Conservation (phyloP, 2,888 invertebrate genomes). For the Taenaris catops region DNA sequence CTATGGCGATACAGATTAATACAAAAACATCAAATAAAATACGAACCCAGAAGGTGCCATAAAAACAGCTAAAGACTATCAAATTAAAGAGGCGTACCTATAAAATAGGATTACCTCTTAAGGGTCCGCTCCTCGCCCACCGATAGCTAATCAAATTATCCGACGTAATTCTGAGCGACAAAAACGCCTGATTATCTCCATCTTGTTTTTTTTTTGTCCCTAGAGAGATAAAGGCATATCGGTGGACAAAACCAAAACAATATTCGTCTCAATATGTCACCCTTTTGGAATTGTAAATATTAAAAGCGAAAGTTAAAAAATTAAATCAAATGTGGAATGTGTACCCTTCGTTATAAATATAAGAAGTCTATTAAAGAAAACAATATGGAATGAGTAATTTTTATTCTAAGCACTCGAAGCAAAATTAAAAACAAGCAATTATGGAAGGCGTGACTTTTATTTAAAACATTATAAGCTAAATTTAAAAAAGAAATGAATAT, state of each 20-base stretch:
- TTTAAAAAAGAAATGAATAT: no score
- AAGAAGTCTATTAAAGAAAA: no score
- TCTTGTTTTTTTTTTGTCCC: slow-evolving; percentile 51
- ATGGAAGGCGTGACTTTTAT: no score
- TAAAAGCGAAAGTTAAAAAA: no score
- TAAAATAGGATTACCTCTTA: slow-evolving; percentile 64
- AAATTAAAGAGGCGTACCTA: slow-evolving; percentile 48
- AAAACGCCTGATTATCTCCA: slow-evolving; percentile 67
- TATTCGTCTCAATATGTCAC: not conserved
- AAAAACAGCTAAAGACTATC: slow-evolving; percentile 35
- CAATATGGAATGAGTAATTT: no score
- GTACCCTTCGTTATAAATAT: no score
- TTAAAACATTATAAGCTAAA: no score
- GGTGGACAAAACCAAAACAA: slow-evolving; percentile 42
- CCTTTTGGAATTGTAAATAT: no score
- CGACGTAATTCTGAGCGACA: slow-evolving; percentile 62
- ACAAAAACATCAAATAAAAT: slow-evolving; percentile 21
- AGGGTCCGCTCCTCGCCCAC: slow-evolving; percentile 59
- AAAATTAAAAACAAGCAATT: no score
- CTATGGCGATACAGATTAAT: slow-evolving; percentile 12
- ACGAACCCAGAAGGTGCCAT: slow-evolving; percentile 28
- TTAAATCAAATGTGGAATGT: no score
- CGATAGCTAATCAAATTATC: slow-evolving; percentile 73
- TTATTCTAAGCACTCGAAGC: no score
- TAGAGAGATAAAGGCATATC: slow-evolving; percentile 47